Evolutionary conservation across 1,140 invertebrate genomes (phyloP), one percentile per base, ranked within the genome.

Genomic region (Eulimnadia texana): DNA sequence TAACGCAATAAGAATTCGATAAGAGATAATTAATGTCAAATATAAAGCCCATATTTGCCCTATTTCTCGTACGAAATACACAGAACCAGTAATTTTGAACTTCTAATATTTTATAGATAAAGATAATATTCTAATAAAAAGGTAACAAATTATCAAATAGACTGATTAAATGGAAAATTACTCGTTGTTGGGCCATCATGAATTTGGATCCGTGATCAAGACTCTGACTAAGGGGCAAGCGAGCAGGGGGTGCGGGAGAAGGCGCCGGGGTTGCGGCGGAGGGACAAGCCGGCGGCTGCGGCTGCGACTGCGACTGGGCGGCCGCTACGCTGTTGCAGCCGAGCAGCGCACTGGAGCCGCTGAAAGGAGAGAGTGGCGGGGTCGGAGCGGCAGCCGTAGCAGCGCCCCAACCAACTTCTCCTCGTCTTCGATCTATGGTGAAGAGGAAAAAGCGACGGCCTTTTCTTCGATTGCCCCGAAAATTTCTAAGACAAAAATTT

Each of bases 361-460:
- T 27, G 53, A 54, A 52, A 16, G 60, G 60, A 24, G 60, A 61
- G 25, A 61, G 60, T 54, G 60, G 60, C 60, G 60, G 60, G 60
- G 60, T 61, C 60, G 60, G 60, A 50, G 49, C 49, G 53, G 50
- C 60, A 29, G 60, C 50, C 50, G 50, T 42, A 50, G 50, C 60
- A 29, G 60, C 50, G 49, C 60, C 53, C 60, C 60, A 61, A 61
- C 60, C 60, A 51, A 52, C 60, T 52, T 61, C 60, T 50, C 51
- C 60, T 54, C 60, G 60, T 53, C 60, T 50, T 52, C 60, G 60
- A 52, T 61, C 60, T 61, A 61, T 61, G 60, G 25, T 61, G 60
- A 28, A 57, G 22, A 42, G 16, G 33, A 42, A 42, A 42, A 16
- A 42, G 33, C 33, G 6, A 42, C 33, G 33, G 33, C 33, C 16